Base-by-base conservation (phyloP, 2,888 invertebrate genomes). In the Agonopterix subpropinquella region DNA sequence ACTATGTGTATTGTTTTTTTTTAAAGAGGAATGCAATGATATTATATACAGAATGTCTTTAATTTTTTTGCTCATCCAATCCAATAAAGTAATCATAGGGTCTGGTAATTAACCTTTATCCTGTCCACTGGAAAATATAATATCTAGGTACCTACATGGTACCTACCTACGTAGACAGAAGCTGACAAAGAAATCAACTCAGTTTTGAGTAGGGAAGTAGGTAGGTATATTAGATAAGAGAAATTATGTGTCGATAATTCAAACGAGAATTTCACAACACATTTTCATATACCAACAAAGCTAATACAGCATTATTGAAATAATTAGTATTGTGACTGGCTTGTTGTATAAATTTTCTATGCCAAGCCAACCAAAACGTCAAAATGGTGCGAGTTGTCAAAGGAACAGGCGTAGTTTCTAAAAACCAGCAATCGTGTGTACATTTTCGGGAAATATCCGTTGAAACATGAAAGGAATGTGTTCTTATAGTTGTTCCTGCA, bases 361-460 rank as follows among this genome's bases (percentile, higher is more conserved):
- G 59, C 57, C 57, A 61, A 67, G 63, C 64, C 57, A 68, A 69
- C 62, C 64, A 73, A 83, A 82, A 88, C 77, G 87, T 88, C 87
- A 88, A 85, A 83, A 84, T 84, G 83, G 81, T 85, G 87, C 69
- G 76, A 80, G 84, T 80, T 87, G 87, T 86, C 85, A 86, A 79
- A 79, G 70, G 69, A 65, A 75, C 73, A 77, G 76, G 76, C 85
- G 86, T 78, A 85, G 85, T 85, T 82, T 61, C 60, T 65, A 73
- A 82, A 77, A 77, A 77, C 69, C 54, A 57, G 67, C 61, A 73
- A 75, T 77, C 62, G 57, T 72, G 87, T 86, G 86, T 65, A 78
- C 71, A 68, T 69, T 73, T 73, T 62, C 62, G 58, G 59, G 64
- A 78, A 76, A 75, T 73, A 65, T 68, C 61, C 51, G 65, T 69